These are phyloP conservation scores for Hydrochoerus hydrochaeris DNA, from an alignment of 2,113 vertebrate genomes.

Conservation along the genomic window DNA sequence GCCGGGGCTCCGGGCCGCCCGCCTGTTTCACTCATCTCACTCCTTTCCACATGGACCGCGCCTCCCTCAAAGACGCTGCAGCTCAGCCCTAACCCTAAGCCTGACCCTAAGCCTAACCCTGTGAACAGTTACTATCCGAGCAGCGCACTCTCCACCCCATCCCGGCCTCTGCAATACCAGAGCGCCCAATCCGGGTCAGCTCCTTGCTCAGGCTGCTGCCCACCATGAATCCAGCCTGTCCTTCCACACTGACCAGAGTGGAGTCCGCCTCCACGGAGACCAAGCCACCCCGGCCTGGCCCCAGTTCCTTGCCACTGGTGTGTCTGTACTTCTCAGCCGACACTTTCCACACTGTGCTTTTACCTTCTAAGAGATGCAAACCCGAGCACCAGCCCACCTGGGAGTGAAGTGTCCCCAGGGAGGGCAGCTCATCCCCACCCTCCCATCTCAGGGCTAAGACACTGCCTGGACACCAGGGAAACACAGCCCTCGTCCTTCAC, in stretches of 20 bases:
- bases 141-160: not conserved
- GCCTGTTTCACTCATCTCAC: not conserved
- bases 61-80: not conserved
- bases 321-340: not conserved
- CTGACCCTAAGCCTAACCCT: too few relatives aligned
- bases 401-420: not conserved
- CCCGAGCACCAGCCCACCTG: not conserved
- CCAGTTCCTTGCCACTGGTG: not conserved
- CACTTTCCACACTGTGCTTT: not conserved
- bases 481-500: not conserved
- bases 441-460: not conserved
- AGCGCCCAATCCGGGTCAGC: not conserved
- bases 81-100: too few relatives aligned
- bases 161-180: not conserved
- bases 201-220: not conserved
- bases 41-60: not conserved
- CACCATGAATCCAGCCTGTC: not conserved
- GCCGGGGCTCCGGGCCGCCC: not conserved
- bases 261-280: not conserved
- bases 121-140: not conserved
- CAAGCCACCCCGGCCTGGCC: not conserved
- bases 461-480: conserved; percentile 5
- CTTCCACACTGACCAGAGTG: not conserved
- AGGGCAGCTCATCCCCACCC: not conserved
- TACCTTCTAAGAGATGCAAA: conserved; percentile 10